Base-by-base conservation (phyloP, 1,140 invertebrate species). In the Zaprionus capensis region DNA sequence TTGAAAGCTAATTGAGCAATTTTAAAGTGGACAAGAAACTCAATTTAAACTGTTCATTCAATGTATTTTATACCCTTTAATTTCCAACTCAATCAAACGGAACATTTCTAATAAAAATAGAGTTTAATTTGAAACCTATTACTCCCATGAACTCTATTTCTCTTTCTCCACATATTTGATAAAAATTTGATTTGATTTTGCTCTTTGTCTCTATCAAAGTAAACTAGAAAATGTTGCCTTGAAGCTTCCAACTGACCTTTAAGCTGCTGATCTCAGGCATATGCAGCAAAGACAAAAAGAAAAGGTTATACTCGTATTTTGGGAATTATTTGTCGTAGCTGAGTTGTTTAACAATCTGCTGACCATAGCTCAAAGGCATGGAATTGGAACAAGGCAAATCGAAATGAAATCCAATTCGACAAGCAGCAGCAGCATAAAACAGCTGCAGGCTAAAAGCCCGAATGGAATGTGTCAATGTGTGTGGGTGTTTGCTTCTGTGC, bases 331-430 rank as follows among this genome's bases (percentile, higher is more conserved):
- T 51, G 20, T 24, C 11, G 20, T 22, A 14, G 17, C 51, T 15
- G 34, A 59, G 34, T 77, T 76, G 65, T 56, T 63, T n/a, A 63
- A 70, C 78, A 82, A 76, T 82, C 46, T 76, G 79, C 76, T 73
- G 71, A 64, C 76, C 76, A 76, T 70, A 46, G 76, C 76, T 76
- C 57, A 58, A 82, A 76, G 80, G 71, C 66, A 68, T 44, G 59
- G 58, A 38, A 26, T 51, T 14, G 46, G 36, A 59, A 14, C 20
- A 56, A 34, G 53, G 26, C 24, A 75, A 71, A 62, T 38, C 38
- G 49, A 71, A 58, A 78, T 68, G 71, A 82, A 85, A 85, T 82
- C 57, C 76, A 82, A 86, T 85, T 55, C 44, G 69, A 69, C 38
- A 36, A 44, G 53, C 41, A 26, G 22, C 20, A 46, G 41, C 41